Percentiles rank a stretch among this genome's conserved stretches.
phyloP scores from a whole-genome alignment of 2,113 vertebrate species.

The Nymphicus hollandicus region DNA sequence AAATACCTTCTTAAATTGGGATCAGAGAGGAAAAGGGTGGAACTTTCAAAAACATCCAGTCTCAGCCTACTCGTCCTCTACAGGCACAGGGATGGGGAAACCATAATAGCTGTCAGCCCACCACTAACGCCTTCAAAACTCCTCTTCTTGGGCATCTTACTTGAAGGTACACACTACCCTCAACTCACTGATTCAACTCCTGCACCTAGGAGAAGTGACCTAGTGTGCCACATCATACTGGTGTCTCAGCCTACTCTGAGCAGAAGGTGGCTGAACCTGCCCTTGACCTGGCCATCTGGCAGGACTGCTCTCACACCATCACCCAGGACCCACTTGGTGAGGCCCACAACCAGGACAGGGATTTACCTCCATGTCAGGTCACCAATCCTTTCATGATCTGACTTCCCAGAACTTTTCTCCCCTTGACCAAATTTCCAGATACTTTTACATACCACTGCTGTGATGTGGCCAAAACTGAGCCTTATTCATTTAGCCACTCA shows the following conservation, averaged over 20 bases:
- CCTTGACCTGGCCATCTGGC: background rate
- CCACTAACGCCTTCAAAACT: background rate
- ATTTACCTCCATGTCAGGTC: background rate
- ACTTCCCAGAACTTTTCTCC: background rate
- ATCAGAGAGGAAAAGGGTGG: background rate
- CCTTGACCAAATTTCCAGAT: background rate
- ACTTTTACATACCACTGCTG: background rate
- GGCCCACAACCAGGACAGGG: background rate
- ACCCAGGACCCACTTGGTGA: background rate
- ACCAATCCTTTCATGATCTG: background rate
- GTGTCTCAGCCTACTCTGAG: background rate
- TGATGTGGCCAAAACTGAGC: background rate
- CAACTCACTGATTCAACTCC: background rate
- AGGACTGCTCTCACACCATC: background rate
- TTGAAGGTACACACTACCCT: background rate
- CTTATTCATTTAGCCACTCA: background rate
- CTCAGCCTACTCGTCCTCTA: background rate
- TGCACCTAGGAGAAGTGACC: background rate
- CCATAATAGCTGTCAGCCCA: background rate
- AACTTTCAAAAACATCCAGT: background rate
- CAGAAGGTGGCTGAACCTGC: background rate
- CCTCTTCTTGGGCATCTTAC: background rate
- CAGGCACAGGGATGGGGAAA: background rate
- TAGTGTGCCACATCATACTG: background rate
- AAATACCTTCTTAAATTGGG: slow-evolving; percentile 36